A percentile compares a stretch with the other conserved stretches of the same genome.
These are phyloP conservation scores for Scophthalmus maximus DNA, from an alignment of 2,113 vertebrate species.

Conservation along the genomic window DNA sequence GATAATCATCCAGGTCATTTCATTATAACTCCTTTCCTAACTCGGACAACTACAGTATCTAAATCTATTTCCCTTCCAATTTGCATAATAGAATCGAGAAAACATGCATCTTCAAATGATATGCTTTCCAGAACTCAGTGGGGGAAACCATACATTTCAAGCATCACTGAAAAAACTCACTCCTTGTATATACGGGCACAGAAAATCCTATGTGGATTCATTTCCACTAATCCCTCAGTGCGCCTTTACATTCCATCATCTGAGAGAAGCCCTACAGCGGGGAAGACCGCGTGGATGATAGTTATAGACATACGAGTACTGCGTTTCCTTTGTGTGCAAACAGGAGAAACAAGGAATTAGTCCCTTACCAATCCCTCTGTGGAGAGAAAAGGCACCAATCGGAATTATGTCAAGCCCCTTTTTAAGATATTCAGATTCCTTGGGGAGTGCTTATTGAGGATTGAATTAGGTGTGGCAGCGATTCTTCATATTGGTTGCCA, in stretches of 20 bases:
- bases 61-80: not conserved
- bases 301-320: conserved; percentile 18
- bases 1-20: not conserved
- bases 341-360: conserved; percentile 60
- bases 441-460: conserved; percentile 27
- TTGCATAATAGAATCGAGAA: conserved; percentile 29
- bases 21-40: not conserved
- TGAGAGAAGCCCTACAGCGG: conserved; percentile 51
- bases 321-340: conserved; percentile 40
- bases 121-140: conserved; percentile 20
- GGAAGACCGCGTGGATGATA: conserved; percentile 50
- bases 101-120: conserved; percentile 24
- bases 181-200: conserved; percentile 26
- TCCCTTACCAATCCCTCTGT: conserved; percentile 13
- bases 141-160: conserved; percentile 45
- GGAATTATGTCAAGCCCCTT: conserved; percentile 34
- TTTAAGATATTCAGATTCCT: conserved; percentile 26
- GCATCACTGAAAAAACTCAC: conserved; percentile 37
- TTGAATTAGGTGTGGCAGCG: conserved; percentile 31
- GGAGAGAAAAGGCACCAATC: conserved; percentile 33
- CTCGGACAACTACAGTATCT: not conserved
- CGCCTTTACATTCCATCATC: conserved; percentile 53
- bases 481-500: conserved; percentile 16
- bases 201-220: conserved; percentile 61
- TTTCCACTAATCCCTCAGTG: conserved; percentile 69